Base-by-base conservation (phyloP, 2,113 vertebrate genomes). In the Tilapia sparmanii region DNA sequence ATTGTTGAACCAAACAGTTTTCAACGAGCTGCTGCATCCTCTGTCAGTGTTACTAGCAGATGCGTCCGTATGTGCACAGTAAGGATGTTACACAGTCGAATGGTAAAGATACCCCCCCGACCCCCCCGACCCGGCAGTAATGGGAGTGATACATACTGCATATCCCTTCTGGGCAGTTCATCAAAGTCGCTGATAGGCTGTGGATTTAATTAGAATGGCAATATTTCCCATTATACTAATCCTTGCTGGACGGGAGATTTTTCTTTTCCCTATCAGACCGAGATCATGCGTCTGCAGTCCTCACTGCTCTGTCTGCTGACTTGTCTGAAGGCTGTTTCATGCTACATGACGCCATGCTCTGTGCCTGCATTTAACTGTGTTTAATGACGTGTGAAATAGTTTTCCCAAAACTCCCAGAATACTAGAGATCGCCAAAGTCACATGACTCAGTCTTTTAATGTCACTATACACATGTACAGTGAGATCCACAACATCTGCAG, bases 31-130 rank as follows among this genome's bases (percentile, higher is more conserved):
- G 80, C 80, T 68, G 89, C 84, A 4, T 82, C 33, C 38, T 71
- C 54, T 29, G 18, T 73, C 85, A 50, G 66, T 52, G 80, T 79
- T 35, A 80, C 86, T 35, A 83, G 9, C 86, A 83, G 57, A 57
- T 73, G 81, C 4, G 7, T 50, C 38, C 26, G 8, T 59, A 4
- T 59, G 57, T 3, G 29, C 40, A 73, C 59, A 59, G 4, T 8
- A 24, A 54, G 79, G 66, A 33, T 31, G 55, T 11, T 86, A 12
- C 81, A 73, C 54, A 66, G 26, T 81, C n/a, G 3, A 19, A 76
- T 50, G 35, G 29, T 3, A 45, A 59, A 31, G 45, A 55, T 45
- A 85, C 52, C 59, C 15, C 53, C 47, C n/a, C n/a, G n/a, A n/a
- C n/a, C 71, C 15, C 12, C 42, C 42, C 3, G 5, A 31, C 24